Base-by-base conservation (phyloP, 2,888 invertebrate genomes). In the Drosophila nr. perissopoda region DNA sequence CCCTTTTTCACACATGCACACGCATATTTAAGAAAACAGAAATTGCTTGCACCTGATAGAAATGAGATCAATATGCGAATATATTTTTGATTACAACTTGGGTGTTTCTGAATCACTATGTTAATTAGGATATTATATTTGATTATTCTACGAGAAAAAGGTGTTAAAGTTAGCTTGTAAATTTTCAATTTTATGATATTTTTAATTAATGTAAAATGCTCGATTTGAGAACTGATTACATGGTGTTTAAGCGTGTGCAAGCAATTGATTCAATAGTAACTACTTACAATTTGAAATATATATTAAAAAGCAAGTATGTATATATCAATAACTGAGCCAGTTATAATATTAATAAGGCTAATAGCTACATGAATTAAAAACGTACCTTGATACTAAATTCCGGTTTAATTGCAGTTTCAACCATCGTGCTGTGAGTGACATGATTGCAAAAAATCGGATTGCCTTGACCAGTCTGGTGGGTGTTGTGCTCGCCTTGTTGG, bases 361-460 rank as follows among this genome's bases (percentile, higher is more conserved):
- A 18, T 27, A 13, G 3, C 25, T 13, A 13, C 10, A 18, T 10
- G 13, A 52, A 61, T 31, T 21, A 2, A 51, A 21, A 6, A n/a
- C 36, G 40, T 11, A 40, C 56, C 18, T 13, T 0, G 27, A 36
- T 36, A 8, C 10, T 27, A 56, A 46, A 4, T 8, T 42, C n/a
- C 21, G 21, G 36, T 34, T 21, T 46, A 10, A 64, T 76, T 82
- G 21, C 62, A 73, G 67, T 33, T 31, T 11, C 42, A 62, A 42
- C 34, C 52, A 46, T 21, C 34, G 62, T 16, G 29, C 16, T 25
- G 67, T n/a, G 10, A 42, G 18, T 31, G 61, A 21, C 57, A 87
- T 87, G 86, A 83, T 87, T 42, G 89, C 73, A 29, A 89, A 79
- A 61, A 70, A 71, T 40, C 88, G 86, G 16, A 74, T 87, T 38